Evolutionary conservation across 2,888 invertebrate species (phyloP), one percentile per base, ranked within the genome.

Genomic region (Sussaba pulchella): DNA sequence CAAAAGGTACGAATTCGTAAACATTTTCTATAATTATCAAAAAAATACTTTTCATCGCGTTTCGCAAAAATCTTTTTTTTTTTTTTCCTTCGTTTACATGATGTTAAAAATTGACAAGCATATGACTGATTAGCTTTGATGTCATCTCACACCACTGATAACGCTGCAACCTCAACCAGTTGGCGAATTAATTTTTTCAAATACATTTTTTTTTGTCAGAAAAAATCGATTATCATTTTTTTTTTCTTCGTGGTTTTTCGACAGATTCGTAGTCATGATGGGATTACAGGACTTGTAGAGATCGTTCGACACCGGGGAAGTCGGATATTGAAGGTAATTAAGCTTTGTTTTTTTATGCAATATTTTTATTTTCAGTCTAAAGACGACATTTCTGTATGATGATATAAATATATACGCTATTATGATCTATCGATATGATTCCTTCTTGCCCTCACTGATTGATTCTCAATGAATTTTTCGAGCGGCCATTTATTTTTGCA

Each of bases 361-460:
- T 10, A 31, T 45, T 47, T 47, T 10, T 31, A 26, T 54, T 54
- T 64, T 50, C 63, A 36, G 17, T 17, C 24, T 66, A 24, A 63
- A 3, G 17, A 17, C 31, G 14, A n/a, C 61, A 24, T 73, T n/a
- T 64, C 9, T 41, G 66, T 67, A 78, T 87, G 87, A 87, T 87
- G 87, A 83, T 84, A 64, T 52, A 82, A 86, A 85, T 64, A 85
- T 88, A 89, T 90, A 90, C 90, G 90, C 90, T 91, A 90, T 84
- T 84, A 88, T 87, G 89, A 90, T 77, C 82, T 71, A 74, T 21
- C 21, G 82, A 80, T 70, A 81, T 89, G 89, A 89, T 85, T 84
- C 39, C 9, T 57, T 81, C 89, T 91, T 91, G 91, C 91, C 91
- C 90, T 91, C 91, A 86, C 91, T 91, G 90, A 91, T 70, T 1